phyloP scores from a whole-genome alignment of 2,797 vertebrate species.

The Amniataba percoides region DNA sequence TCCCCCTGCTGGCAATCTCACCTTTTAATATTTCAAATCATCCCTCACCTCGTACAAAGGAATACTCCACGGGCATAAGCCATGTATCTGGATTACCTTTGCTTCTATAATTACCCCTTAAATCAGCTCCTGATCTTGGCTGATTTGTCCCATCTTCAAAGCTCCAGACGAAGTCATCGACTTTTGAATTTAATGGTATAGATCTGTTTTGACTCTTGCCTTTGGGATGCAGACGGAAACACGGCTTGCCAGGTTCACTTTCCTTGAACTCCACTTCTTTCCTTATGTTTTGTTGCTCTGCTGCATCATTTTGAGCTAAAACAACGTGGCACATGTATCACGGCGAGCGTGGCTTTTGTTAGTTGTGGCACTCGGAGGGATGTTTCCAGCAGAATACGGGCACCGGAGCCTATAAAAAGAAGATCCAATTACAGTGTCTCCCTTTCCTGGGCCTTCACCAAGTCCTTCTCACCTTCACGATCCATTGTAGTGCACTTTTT shows the following conservation, averaged over 20 bases:
- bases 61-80: conserved; percentile 41
- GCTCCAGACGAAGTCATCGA: conserved; percentile 33
- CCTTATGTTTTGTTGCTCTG: neutral
- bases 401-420: conserved; percentile 37
- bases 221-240: conserved; percentile 23
- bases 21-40: conserved; percentile 78
- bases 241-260: neutral
- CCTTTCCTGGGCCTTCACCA: conserved; percentile 23
- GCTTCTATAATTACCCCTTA: conserved; percentile 66
- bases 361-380: conserved; percentile 18
- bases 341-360: conserved; percentile 31
- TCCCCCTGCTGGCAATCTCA: conserved; percentile 65
- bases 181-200: conserved; percentile 28
- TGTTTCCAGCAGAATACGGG: conserved; percentile 47
- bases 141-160: conserved; percentile 46
- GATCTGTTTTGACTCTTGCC: conserved; percentile 39
- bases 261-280: neutral
- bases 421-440: conserved; percentile 52
- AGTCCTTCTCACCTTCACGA: conserved; percentile 15
- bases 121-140: conserved; percentile 46
- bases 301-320: conserved; percentile 33
- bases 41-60: conserved; percentile 58
- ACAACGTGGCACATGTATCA: conserved; percentile 26
- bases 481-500: conserved; percentile 23
- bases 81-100: conserved; percentile 57